Evolutionary conservation across 2,797 vertebrate genomes (phyloP).

Genomic region (Amblyopsis hoosieri): DNA sequence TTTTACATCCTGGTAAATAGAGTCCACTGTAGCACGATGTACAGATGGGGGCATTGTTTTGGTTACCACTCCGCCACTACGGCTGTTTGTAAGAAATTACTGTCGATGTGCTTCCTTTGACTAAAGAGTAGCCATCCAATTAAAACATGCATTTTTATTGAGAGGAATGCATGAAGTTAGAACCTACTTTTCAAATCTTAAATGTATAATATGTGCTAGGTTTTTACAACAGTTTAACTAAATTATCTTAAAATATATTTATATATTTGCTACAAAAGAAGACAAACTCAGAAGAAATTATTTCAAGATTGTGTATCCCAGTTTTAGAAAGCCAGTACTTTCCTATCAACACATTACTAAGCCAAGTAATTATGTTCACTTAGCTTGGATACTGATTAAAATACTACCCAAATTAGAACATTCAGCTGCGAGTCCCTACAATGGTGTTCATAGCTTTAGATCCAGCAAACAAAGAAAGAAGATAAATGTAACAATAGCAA

Average conservation of each 20-base stretch:
- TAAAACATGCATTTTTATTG: constrained; percentile 16
- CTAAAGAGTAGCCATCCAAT: constrained; percentile 4
- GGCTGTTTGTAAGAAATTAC: constrained; percentile 25
- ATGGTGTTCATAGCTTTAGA: constrained; percentile 14
- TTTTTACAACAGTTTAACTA: background rate
- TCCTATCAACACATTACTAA: constrained; percentile 2
- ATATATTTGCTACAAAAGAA: background rate
- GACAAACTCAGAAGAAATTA: background rate
- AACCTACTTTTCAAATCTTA: background rate
- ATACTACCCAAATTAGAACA: too few species aligned
- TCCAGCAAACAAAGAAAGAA: constrained; percentile 4
- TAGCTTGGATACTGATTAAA: background rate
- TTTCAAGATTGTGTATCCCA: background rate
- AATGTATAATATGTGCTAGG: too few species aligned
- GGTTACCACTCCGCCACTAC: constrained; percentile 26
- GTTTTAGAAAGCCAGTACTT: background rate
- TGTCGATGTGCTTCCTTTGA: constrained; percentile 3
- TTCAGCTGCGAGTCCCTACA: background rate
- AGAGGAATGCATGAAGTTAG: constrained; percentile 6
- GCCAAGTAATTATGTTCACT: background rate
- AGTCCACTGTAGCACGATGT: constrained; percentile 22
- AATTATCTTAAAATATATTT: background rate
- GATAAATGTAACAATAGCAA: constrained; percentile 4
- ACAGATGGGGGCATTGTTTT: constrained; percentile 37
- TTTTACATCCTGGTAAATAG: constrained; percentile 27